These are phyloP conservation scores for Chiloscyllium plagiosum DNA, from an alignment of 2,113 vertebrate species.

Conservation along the genomic window DNA sequence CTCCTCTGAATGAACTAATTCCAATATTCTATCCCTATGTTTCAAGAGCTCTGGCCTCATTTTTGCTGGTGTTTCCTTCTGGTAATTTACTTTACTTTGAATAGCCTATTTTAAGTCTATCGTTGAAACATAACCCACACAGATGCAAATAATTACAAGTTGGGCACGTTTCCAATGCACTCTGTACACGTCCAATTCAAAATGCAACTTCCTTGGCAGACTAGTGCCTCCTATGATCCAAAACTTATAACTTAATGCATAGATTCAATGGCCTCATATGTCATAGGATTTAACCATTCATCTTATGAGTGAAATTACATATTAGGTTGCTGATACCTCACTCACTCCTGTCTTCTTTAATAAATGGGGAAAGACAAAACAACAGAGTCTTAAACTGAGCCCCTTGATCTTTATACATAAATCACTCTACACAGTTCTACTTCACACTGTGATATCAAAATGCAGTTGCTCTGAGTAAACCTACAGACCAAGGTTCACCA, in stretches of 20 bases:
- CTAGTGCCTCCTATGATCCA: background rate
- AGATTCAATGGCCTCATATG: background rate
- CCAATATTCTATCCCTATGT: background rate
- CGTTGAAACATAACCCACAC: background rate
- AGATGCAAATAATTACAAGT: slow-evolving; percentile 11
- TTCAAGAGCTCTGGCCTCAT: background rate
- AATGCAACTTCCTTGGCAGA: background rate
- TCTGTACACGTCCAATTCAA: background rate
- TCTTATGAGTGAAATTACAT: background rate
- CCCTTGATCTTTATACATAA: background rate
- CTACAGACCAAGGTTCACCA: background rate
- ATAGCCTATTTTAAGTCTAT: background rate
- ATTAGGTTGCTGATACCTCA: background rate
- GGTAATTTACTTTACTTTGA: slow-evolving; percentile 18
- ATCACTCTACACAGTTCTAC: background rate
- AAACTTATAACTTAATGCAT: background rate
- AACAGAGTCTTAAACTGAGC: background rate
- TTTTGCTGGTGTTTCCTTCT: slow-evolving; percentile 3
- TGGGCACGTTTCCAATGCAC: background rate
- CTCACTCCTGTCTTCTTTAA: background rate
- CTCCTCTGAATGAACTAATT: background rate
- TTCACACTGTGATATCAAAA: background rate
- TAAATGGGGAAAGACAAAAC: background rate
- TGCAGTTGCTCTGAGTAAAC: background rate
- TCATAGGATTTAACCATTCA: background rate